Conservation (phyloP, 2,113 vertebrate species). For the Anas platyrhynchos region DNA sequence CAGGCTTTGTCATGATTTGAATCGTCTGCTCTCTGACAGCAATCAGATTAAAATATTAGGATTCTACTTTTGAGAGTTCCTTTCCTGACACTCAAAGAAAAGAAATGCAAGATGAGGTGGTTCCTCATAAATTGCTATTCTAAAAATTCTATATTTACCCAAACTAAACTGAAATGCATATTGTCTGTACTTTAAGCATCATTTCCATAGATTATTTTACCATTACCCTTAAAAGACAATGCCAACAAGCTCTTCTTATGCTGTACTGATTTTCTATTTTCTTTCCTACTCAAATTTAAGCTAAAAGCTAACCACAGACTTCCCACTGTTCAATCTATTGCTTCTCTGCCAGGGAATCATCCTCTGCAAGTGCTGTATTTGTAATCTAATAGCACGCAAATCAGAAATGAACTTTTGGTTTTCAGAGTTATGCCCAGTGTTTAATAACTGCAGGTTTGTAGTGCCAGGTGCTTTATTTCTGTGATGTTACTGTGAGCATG, state of each 20-base stretch:
- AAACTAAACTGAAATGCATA: background rate
- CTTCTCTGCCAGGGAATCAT: slow-evolving; percentile 23
- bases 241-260: slow-evolving; percentile 19
- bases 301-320: slow-evolving; percentile 4
- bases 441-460: slow-evolving; percentile 43
- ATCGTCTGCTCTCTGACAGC: slow-evolving; percentile 20
- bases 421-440: slow-evolving; percentile 34
- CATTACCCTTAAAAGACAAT: background rate
- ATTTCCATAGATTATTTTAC: background rate
- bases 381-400: slow-evolving; percentile 4
- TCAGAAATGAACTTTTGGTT: slow-evolving; percentile 43
- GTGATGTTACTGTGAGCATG: background rate
- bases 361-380: slow-evolving; percentile 50
- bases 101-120: slow-evolving; percentile 16
- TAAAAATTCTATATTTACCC: background rate
- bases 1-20: slow-evolving; percentile 38
- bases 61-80: slow-evolving; percentile 23
- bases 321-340: background rate
- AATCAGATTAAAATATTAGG: slow-evolving; percentile 64
- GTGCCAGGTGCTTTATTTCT: slow-evolving; percentile 33
- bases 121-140: slow-evolving; percentile 36
- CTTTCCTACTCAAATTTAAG: slow-evolving; percentile 49
- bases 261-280: slow-evolving; percentile 28
- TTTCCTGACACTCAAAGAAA: background rate
- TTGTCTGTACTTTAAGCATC: background rate